Evolutionary conservation across 2,888 invertebrate species (phyloP), one percentile per base, ranked within the genome.

Genomic region (Eupithecia centaureata): DNA sequence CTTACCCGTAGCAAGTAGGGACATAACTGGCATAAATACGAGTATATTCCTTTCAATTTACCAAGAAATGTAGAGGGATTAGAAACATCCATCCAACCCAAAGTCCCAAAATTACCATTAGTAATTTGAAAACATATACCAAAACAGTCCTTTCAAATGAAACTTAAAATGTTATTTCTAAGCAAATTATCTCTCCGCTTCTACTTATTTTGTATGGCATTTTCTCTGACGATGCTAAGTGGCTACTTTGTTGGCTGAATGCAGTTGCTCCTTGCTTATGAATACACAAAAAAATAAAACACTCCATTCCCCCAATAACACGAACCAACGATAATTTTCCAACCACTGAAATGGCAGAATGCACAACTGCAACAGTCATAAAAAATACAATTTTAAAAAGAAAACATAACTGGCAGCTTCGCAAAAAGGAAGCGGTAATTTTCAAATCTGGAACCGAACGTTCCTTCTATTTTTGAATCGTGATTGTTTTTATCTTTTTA

Each of bases 291-390:
- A 38, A 61, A 54, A 54, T 22, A 30, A 56, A 56, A 62, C 35
- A 51, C 51, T 2, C 22, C 7, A 32, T 51, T 51, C 32, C 13
- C 61, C 47, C 61, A 58, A 38, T 66, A 67, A 58, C 63, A 67
- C 35, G 54, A 59, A 28, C 15, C 18, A 22, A 35, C 60, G 30
- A 18, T 47, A 63, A 60, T 60, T 60, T 60, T 47, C 18, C 35
- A 57, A 64, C 60, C 68, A 56, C 61, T 35, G 61, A 61, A 63
- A 68, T 64, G 61, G 68, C 33, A 56, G 61, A 67, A 67, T 68
- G 68, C 63, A 60, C 32, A 51, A 61, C 28, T 64, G 68, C 68
- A 52, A 47, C 51, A 42, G 63, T 51, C 68, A 64, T 64, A 68
- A 64, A 66, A 62, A 61, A 35, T 52, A 52, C 35, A 56, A 60